These are phyloP conservation scores for Buteo buteo DNA, from an alignment of 2,113 vertebrate species.

Conservation along the genomic window DNA sequence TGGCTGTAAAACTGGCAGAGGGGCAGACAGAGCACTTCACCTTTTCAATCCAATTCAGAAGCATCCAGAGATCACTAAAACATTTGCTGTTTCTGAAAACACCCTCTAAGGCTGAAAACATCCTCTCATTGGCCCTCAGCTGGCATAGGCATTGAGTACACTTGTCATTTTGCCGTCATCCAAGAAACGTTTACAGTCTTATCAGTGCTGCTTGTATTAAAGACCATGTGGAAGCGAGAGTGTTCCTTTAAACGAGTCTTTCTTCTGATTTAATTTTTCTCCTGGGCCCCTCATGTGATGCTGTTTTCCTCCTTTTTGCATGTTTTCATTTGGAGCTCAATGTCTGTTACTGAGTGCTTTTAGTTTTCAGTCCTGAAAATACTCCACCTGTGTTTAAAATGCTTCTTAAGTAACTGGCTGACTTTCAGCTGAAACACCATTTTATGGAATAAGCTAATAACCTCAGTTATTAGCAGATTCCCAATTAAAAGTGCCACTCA, in stretches of 20 bases:
- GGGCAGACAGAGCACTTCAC: background rate
- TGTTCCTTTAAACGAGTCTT: background rate
- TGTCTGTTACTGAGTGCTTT: background rate
- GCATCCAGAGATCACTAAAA: background rate
- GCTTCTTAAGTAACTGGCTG: background rate
- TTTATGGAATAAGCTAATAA: background rate
- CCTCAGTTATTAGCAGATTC: background rate
- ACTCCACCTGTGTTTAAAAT: fast-evolving
- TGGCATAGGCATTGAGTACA: fast-evolving
- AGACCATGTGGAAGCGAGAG: fast-evolving
- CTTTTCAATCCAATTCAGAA: fast-evolving
- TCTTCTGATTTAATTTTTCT: background rate
- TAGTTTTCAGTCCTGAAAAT: background rate
- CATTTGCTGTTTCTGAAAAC: background rate
- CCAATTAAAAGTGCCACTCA: background rate
- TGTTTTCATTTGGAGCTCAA: background rate
- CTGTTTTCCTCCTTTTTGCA: background rate
- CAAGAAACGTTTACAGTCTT: fast-evolving
- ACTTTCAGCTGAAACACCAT: background rate
- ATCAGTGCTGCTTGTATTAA: fast-evolving
- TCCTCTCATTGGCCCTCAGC: fast-evolving
- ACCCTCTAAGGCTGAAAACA: fast-evolving
- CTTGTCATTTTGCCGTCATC: background rate
- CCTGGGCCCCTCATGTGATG: fast-evolving
- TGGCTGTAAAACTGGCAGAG: fast-evolving